Conservation (phyloP, 64 coral and sea anemone species). For the Actinia equina region DNA sequence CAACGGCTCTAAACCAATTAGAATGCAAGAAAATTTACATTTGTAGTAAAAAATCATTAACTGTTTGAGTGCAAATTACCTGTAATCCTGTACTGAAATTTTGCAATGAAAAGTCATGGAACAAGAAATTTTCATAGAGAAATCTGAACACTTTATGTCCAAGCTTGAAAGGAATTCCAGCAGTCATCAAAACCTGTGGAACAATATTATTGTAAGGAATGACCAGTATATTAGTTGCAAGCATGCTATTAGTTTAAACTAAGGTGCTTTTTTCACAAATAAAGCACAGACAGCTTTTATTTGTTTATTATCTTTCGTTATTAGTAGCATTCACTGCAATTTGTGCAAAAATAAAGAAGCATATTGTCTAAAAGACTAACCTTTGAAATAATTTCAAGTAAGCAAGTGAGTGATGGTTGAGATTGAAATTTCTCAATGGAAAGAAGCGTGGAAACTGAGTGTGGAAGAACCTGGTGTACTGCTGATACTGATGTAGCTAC, state of each 20-base stretch:
- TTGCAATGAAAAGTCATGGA: constrained; percentile 95
- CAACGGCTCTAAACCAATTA: too few species aligned
- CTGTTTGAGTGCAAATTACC: constrained; percentile 18
- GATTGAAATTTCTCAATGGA: constrained; percentile 89
- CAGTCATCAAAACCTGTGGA: constrained; percentile 75
- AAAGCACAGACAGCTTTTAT: neutral
- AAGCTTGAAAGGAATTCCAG: constrained; percentile 77
- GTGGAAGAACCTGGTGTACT: constrained; percentile 85
- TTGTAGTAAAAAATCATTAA: too few species aligned
- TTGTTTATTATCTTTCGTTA: too few species aligned
- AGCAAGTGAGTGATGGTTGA: constrained; percentile 74
- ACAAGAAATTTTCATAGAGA: constrained; percentile 96
- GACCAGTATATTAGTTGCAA: too few species aligned
- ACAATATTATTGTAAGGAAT: neutral
- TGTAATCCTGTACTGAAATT: constrained; percentile 90
- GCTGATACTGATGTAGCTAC: constrained; percentile 82
- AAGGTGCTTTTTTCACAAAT: too few species aligned
- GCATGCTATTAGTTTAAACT: too few species aligned
- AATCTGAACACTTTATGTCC: constrained; percentile 80
- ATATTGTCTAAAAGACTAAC: constrained; percentile 12
- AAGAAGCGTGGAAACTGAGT: constrained; percentile 81
- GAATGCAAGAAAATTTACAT: too few species aligned
- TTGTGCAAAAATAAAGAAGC: neutral
- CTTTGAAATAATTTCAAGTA: constrained; percentile 89
- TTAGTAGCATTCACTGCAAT: too few species aligned